Percentiles rank a stretch among this genome's conserved stretches.
phyloP scores from a whole-genome alignment of 2,113 vertebrate genomes.

The Perca flavescens region DNA sequence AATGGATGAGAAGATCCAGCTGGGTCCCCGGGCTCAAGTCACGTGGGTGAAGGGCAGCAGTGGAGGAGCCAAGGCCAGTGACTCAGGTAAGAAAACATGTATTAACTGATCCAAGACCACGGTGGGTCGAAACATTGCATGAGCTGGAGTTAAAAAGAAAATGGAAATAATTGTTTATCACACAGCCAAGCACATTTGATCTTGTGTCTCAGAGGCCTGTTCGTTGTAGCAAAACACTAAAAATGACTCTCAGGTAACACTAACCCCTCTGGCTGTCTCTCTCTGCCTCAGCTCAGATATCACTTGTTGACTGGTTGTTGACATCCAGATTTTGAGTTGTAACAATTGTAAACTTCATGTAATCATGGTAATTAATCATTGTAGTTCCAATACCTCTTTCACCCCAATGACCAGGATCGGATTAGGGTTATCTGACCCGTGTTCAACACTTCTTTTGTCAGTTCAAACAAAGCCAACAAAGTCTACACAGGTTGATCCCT shows the following conservation, averaged over 20 bases:
- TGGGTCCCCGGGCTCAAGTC: constrained; percentile 95
- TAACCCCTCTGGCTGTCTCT: not conserved
- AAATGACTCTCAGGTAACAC: not conserved
- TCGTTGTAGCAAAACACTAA: not conserved
- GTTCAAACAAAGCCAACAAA: too few relatives aligned
- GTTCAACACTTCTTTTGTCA: too few relatives aligned
- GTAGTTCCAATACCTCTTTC: not conserved
- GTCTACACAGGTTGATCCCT: too few relatives aligned
- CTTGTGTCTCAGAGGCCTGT: not conserved
- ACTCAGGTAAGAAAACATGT: constrained; percentile 86
- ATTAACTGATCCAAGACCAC: not conserved
- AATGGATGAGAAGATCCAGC: constrained; percentile 98
- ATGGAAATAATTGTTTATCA: not conserved
- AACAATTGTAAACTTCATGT: not conserved
- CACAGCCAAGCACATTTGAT: not conserved
- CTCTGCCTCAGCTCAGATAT: not conserved
- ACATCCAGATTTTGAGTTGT: not conserved
- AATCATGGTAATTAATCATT: not conserved
- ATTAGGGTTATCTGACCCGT: too few relatives aligned
- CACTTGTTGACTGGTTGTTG: not conserved
- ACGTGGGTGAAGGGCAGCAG: constrained; percentile 99
- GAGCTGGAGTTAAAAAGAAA: not conserved
- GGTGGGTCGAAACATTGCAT: not conserved
- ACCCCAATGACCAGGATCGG: too few relatives aligned
- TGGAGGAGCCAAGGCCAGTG: constrained; percentile 95